phyloP scores from a whole-genome alignment of 2,113 vertebrate genomes.

The Psittacula cyanocephala region DNA sequence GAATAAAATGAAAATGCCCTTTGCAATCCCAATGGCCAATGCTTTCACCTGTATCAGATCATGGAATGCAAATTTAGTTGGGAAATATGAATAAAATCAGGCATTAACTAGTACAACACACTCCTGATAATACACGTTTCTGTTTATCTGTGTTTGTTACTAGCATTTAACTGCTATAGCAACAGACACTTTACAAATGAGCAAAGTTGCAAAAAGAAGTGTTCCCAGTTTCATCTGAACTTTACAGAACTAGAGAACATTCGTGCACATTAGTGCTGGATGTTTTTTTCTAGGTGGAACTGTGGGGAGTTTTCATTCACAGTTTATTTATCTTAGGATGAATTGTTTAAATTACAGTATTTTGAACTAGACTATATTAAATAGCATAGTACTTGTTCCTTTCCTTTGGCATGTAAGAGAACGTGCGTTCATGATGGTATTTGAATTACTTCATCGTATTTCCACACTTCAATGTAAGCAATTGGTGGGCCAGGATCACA shows the following conservation, averaged over 20 bases:
- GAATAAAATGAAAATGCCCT: neutral
- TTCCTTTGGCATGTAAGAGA: neutral
- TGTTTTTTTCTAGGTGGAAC: neutral
- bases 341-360: slow-evolving; percentile 20
- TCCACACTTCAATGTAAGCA: slow-evolving; percentile 10
- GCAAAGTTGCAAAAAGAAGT: neutral
- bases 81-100: neutral
- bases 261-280: neutral
- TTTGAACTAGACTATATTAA: neutral
- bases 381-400: neutral
- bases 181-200: slow-evolving; percentile 31
- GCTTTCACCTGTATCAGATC: neutral
- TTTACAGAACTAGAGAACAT: neutral
- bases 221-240: neutral
- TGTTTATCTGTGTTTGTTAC: slow-evolving; percentile 20
- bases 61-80: neutral
- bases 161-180: slow-evolving; percentile 19
- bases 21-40: neutral
- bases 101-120: neutral
- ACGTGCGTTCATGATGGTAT: neutral
- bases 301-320: neutral
- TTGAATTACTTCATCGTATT: neutral
- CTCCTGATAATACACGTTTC: neutral
- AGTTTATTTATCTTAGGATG: slow-evolving; percentile 15
- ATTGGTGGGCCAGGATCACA: neutral